Evolutionary conservation across 2,113 vertebrate species (phyloP), one percentile per base, ranked within the genome.

Genomic region (Polypterus senegalus): DNA sequence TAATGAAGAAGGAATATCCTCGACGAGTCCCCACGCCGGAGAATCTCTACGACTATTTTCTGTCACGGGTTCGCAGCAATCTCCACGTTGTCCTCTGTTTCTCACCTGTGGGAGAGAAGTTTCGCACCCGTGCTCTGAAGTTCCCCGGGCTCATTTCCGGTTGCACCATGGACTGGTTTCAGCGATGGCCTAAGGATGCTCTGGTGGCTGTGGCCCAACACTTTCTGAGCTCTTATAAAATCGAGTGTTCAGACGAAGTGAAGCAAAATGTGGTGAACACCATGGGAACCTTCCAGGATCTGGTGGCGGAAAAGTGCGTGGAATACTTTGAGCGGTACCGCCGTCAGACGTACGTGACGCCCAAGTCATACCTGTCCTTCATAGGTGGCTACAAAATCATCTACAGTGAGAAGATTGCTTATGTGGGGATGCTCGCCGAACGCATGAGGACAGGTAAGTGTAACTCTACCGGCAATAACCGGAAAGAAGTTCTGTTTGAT

Each of bases 131-230:
- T 3, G 84, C 88, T 2, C 52, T 77, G 27, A 87, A 78, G 77
- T 92, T 92, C 63, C 88, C 90, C 4, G 86, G 81, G 52, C 77
- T 92, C 66, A 90, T 91, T 65, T 92, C 89, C 1, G 88, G 87
- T 67, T 91, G 89, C 72, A 91, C 90, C 0, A 72, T 91, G 61
- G 88, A 91, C 77, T 91, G 89, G 90, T 91, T 92, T 72, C 86
- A 86, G 68, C 51, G 67, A 48, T 91, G 90, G 89, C 90, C 90
- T 5, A 83, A 78, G 57, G 89, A 92, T 62, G 90, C 90, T 60
- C 82, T 92, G 54, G 77, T 85, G 44, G 88, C 87, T 10, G 89
- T 92, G 47, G 83, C 89, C 9, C 81, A 82, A 61, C 85, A 89
- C 72, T 92, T 90, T 74, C 79, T 92, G 70, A 54, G 73, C 63